phyloP scores from a whole-genome alignment of 2,888 invertebrate species.

The Pyrochroa serraticornis region DNA sequence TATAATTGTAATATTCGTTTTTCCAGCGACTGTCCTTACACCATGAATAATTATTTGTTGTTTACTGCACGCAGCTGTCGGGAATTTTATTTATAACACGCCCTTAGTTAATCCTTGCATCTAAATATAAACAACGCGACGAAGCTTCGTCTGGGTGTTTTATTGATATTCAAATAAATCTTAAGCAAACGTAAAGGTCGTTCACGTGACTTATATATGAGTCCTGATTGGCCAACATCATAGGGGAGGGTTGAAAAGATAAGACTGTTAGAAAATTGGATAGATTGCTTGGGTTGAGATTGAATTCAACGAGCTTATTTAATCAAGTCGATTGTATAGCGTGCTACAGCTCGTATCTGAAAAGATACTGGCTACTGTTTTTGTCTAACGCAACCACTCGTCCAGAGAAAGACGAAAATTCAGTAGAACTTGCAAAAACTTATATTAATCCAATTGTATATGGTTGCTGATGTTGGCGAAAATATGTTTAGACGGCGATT shows the following conservation, averaged over 20 bases:
- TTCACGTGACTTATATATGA: conserved; percentile 51
- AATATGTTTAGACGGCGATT: conserved; percentile 35
- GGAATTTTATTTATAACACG: conserved; percentile 21
- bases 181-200: conserved; percentile 39
- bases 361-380: conserved; percentile 40
- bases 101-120: conserved; percentile 16
- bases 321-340: conserved; percentile 49
- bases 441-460: conserved; percentile 19
- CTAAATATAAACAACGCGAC: conserved; percentile 24
- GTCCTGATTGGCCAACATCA: conserved; percentile 53
- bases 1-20: background rate
- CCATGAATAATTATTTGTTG: conserved; percentile 15
- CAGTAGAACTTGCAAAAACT: conserved; percentile 21
- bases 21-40: background rate
- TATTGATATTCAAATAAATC: conserved; percentile 48
- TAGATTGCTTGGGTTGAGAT: conserved; percentile 54
- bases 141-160: conserved; percentile 20
- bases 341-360: conserved; percentile 33
- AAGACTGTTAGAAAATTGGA: conserved; percentile 58
- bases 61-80: conserved; percentile 27
- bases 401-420: conserved; percentile 6
- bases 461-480: conserved; percentile 31
- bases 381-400: conserved; percentile 51
- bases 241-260: conserved; percentile 55
- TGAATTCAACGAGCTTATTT: conserved; percentile 58